phyloP scores from a whole-genome alignment of 2,888 invertebrate species.

The Blastobasis lacticolella region DNA sequence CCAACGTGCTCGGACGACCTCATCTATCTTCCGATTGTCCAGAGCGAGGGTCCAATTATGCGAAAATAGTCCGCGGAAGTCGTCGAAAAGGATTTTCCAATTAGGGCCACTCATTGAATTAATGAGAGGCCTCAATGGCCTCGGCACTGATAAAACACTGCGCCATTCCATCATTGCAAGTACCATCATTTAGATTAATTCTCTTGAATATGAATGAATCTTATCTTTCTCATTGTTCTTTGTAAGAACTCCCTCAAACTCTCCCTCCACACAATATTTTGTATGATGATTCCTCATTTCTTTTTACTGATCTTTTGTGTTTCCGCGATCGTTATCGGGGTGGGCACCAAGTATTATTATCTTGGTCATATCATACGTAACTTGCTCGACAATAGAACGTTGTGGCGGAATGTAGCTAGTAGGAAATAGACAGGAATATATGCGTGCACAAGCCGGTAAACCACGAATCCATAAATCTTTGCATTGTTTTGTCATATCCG shows the following conservation, averaged over 20 bases:
- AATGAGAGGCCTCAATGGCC: constrained; percentile 39
- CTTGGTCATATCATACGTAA: no score
- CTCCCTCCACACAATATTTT: no score
- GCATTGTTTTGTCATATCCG: constrained; percentile 45
- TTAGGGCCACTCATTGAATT: constrained; percentile 50
- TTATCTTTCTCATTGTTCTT: constrained; percentile 18
- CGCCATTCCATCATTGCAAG: constrained; percentile 32
- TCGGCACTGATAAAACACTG: constrained; percentile 40
- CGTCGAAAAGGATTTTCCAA: constrained; percentile 55
- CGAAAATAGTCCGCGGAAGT: constrained; percentile 39
- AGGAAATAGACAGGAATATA: not conserved
- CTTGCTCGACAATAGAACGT: no score
- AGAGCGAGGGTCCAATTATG: constrained; percentile 50
- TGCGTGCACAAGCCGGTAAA: constrained; percentile 22
- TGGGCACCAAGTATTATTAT: no score
- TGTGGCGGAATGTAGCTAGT: no score
- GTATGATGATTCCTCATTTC: no score
- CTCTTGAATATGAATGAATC: constrained; percentile 21
- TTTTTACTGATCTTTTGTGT: no score
- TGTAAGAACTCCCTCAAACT: no score
- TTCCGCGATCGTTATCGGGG: no score
- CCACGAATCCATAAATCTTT: constrained; percentile 42
- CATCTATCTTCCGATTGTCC: constrained; percentile 43
- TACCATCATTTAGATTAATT: constrained; percentile 26
- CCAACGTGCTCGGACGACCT: constrained; percentile 15